phyloP scores from a whole-genome alignment of 1,140 invertebrate genomes.

The Acyrthosiphon pisum region DNA sequence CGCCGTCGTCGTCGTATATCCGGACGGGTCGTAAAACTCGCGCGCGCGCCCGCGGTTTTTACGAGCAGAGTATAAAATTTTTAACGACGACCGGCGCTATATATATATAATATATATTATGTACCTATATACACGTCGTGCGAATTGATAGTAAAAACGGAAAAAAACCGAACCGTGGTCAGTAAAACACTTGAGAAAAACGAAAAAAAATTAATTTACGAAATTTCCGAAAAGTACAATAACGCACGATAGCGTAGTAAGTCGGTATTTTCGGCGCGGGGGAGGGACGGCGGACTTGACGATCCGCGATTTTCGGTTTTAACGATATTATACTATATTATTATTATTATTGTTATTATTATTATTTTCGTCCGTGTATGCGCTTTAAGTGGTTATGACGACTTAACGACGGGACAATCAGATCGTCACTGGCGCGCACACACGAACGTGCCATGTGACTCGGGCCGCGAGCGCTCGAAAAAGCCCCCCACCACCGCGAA shows the following conservation, averaged over 20 bases:
- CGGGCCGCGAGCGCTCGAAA: slow-evolving; percentile 28
- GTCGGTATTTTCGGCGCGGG: background rate
- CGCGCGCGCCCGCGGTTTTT: slow-evolving; percentile 34
- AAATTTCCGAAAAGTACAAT: background rate
- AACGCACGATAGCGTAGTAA: background rate
- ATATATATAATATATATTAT: background rate
- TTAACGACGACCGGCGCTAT: background rate
- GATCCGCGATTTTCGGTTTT: background rate
- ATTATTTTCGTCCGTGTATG: background rate
- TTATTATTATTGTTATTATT: slow-evolving; percentile 23
- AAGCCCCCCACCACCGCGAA: slow-evolving; percentile 3
- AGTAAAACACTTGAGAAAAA: background rate
- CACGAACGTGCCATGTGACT: slow-evolving; percentile 53
- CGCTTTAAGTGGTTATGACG: slow-evolving; percentile 42
- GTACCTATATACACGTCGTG: background rate
- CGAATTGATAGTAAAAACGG: background rate
- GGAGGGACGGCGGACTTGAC: background rate
- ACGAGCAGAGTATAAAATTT: slow-evolving; percentile 47
- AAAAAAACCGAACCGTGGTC: background rate
- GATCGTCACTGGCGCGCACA: slow-evolving; percentile 54
- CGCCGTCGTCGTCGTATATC: background rate
- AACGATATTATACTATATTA: slow-evolving; percentile 11
- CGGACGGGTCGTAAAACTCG: slow-evolving; percentile 45
- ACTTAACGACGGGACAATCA: slow-evolving; percentile 56
- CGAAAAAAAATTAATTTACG: background rate